Conservation (phyloP, 1,140 invertebrate species). For the Tribolium castaneum region DNA sequence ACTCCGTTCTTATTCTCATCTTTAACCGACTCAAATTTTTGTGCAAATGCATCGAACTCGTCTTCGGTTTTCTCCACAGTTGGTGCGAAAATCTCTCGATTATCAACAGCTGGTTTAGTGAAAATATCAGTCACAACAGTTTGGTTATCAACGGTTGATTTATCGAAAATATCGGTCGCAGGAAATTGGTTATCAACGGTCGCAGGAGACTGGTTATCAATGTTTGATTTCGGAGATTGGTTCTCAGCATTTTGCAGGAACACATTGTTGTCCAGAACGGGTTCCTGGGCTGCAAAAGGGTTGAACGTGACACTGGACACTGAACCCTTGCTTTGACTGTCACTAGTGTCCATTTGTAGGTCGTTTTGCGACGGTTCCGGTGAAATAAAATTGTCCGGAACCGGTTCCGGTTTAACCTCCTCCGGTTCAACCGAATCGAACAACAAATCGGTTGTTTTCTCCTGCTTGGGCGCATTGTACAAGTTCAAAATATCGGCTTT, state of each 20-base stretch:
- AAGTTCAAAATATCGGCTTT: conserved; percentile 75
- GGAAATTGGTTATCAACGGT: too few relatives aligned
- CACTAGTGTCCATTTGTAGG: conserved; percentile 62
- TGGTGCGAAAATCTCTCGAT: not conserved
- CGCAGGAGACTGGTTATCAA: too few relatives aligned
- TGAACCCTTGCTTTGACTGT: conserved; percentile 62
- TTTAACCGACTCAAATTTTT: conserved; percentile 82
- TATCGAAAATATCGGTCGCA: too few relatives aligned
- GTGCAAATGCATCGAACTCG: conserved; percentile 85
- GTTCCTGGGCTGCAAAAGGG: conserved; percentile 63
- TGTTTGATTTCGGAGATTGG: not conserved
- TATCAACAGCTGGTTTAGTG: too few relatives aligned
- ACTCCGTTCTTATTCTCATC: conserved; percentile 66
- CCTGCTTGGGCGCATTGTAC: conserved; percentile 68
- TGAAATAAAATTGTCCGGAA: conserved; percentile 56
- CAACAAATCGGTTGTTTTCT: conserved; percentile 62
- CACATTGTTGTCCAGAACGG: conserved; percentile 5
- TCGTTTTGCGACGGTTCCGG: conserved; percentile 59
- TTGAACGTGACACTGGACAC: conserved; percentile 64
- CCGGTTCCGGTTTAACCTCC: conserved; percentile 8
- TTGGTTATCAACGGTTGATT: too few relatives aligned
- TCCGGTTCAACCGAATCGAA: conserved; percentile 56
- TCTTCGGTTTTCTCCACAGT: conserved; percentile 65
- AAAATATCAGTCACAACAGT: conserved; percentile 1
- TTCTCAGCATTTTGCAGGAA: not conserved